Conservation (phyloP, 2,113 vertebrate species). For the Xerus inauris region DNA sequence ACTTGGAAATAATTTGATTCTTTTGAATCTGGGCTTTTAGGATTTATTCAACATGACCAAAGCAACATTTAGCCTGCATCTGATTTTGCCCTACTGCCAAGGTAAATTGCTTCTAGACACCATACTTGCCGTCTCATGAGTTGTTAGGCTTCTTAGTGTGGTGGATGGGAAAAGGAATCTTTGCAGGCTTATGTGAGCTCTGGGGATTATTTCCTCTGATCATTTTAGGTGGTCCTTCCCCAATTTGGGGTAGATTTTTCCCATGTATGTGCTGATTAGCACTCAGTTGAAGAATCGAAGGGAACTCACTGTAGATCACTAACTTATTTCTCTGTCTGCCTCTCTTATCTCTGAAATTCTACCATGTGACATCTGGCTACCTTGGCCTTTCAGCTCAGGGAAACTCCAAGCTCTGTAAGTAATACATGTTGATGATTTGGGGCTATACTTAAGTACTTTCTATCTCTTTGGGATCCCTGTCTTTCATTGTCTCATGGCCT, state of each 20-base stretch:
- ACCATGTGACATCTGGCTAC: not conserved
- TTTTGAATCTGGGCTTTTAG: not conserved
- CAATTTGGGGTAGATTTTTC: not conserved
- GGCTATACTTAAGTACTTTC: not conserved
- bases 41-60: not conserved
- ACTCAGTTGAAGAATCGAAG: not conserved
- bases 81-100: not conserved
- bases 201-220: not conserved
- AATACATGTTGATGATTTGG: not conserved
- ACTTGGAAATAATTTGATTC: not conserved
- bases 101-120: not conserved
- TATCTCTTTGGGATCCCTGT: not conserved
- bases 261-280: not conserved
- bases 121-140: too few relatives aligned
- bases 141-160: not conserved
- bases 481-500: not conserved
- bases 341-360: not conserved
- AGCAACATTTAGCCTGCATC: not conserved
- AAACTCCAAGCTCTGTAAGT: not conserved
- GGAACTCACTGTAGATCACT: not conserved
- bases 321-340: not conserved
- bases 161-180: not conserved
- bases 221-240: not conserved
- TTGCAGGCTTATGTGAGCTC: not conserved
- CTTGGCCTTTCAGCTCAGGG: not conserved